phyloP scores from a whole-genome alignment of 2,888 invertebrate species.

The Polylopha cassiicola region DNA sequence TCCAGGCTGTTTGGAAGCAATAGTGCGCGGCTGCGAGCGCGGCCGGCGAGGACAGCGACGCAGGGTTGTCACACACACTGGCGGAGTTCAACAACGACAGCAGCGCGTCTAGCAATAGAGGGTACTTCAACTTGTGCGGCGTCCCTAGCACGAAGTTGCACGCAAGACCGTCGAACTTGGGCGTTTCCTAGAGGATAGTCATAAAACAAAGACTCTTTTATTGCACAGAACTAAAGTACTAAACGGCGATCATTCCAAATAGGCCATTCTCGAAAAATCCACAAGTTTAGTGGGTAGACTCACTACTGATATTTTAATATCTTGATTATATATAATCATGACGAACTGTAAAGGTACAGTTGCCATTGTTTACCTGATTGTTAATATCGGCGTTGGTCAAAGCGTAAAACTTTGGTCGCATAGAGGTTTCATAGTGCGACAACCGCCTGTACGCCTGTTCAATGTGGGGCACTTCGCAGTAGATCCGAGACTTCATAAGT shows the following conservation, averaged over 20 bases:
- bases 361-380: slow-evolving; percentile 58
- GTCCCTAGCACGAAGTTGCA: slow-evolving; percentile 96
- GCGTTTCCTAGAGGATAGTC: slow-evolving; percentile 80
- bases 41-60: slow-evolving; percentile 76
- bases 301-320: no score
- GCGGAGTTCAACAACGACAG: slow-evolving; percentile 89
- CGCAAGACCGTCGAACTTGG: slow-evolving; percentile 94
- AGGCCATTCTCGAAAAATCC: no score
- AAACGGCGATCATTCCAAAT: no score
- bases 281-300: no score
- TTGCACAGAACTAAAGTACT: no score
- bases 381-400: slow-evolving; percentile 86
- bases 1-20: slow-evolving; percentile 92
- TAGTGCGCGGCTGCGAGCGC: slow-evolving; percentile 90
- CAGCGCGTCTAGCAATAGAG: slow-evolving; percentile 89
- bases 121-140: slow-evolving; percentile 93
- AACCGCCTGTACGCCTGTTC: slow-evolving; percentile 62
- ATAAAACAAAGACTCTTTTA: no score
- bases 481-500: slow-evolving; percentile 60
- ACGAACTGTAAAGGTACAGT: background rate
- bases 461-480: slow-evolving; percentile 66
- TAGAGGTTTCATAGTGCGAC: slow-evolving; percentile 79
- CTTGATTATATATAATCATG: background rate
- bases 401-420: slow-evolving; percentile 95
- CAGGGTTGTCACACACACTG: slow-evolving; percentile 78